Evolutionary conservation across 2,888 invertebrate genomes (phyloP).

Genomic region (Bugula neritina): DNA sequence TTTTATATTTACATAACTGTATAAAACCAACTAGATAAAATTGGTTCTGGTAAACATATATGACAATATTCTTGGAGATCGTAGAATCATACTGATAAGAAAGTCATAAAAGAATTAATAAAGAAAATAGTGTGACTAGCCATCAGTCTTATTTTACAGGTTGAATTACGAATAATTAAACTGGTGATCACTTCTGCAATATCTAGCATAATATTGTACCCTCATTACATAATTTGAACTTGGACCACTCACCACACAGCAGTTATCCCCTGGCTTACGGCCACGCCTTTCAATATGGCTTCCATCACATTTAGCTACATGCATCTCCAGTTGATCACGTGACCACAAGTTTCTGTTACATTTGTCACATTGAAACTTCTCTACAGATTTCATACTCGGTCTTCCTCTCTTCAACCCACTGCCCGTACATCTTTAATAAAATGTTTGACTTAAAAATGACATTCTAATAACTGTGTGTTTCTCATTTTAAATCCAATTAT

Average conservation of each 20-base stretch:
- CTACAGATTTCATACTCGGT: constrained; percentile 14
- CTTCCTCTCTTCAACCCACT: constrained; percentile 22
- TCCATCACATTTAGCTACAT: constrained; percentile 19
- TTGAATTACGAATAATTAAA: no score
- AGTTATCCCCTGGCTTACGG: constrained; percentile 17
- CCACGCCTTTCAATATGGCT: constrained; percentile 22
- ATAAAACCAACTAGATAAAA: background rate
- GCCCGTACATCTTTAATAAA: background rate
- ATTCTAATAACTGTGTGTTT: background rate
- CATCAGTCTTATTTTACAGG: no score
- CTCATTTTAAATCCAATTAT: background rate
- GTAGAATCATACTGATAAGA: no score
- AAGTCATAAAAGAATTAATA: no score
- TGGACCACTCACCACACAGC: constrained; percentile 16
- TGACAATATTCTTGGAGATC: no score
- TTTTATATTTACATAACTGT: constrained; percentile 15
- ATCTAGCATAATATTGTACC: no score
- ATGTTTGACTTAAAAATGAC: background rate
- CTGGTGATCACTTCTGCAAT: no score
- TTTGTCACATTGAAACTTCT: constrained; percentile 25
- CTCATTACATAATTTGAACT: no score
- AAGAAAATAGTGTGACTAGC: no score
- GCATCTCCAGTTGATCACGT: constrained; percentile 2
- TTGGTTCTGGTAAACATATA: background rate
- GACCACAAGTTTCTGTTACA: constrained; percentile 19